Evolutionary conservation across 1,140 invertebrate genomes (phyloP), one percentile per base, ranked within the genome.

Genomic region (Stegodyphus dumicola): DNA sequence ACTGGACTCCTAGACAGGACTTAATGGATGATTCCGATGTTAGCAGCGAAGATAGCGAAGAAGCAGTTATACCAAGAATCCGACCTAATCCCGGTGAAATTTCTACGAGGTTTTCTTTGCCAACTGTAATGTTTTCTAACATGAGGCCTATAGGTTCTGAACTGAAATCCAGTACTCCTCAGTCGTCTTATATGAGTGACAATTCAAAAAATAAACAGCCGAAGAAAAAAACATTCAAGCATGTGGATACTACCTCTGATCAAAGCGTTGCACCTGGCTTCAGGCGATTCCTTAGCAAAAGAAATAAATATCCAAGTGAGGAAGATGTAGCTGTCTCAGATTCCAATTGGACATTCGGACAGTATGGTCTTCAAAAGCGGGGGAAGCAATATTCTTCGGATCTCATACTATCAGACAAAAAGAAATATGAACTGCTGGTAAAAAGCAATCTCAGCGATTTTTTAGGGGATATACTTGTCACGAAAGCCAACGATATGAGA

Each of bases 1-100:
- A 81, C 49, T 87, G 86, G 86, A 87, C 77, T n/a, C 86, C 86
- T 1, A 65, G 70, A 51, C 78, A 87, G 71, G 86, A 87, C 33
- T 52, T 87, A 33, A 6, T 85, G 0, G 85, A 86, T 7, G 85
- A 86, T 60, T 87, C 86, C 0, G 86, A 87, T n/a, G 66, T 76
- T 6, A 77, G 85, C 33, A 87, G 86, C 15, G 75, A 78, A 15
- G 76, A 74, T 7, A 66, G 75, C 18, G 84, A 86, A 33, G 84
- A 86, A 4, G 69, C 69, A 0, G 69, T 86, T 18, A 67, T 78
- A 9, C 84, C 84, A 0, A 64, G 51, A 53, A 85, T 69, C 2
- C 64, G n/a, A 10, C 33, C 65, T 1, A 52, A 48, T 65, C 17
- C 54, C 15, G 60, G 17, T 6, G 81, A 67, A n/a, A 76, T 85